Evolutionary conservation across 2,113 vertebrate genomes (phyloP).

Genomic region (Sapajus apella): DNA sequence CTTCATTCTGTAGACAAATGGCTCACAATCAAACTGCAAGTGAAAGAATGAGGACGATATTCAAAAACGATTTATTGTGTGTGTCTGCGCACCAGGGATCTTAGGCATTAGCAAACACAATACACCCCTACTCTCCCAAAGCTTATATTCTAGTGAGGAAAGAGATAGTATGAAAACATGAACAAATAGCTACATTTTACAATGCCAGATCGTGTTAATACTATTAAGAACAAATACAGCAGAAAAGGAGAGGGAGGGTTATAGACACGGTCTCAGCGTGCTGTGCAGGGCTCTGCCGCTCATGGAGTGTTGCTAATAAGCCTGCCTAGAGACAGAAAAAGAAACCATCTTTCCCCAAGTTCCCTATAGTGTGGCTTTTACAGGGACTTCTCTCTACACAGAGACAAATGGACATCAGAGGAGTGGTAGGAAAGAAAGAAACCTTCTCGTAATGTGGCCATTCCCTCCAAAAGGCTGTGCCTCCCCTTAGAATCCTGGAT

Average conservation of each 20-base stretch:
- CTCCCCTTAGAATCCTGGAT: not conserved
- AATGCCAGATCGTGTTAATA: not conserved
- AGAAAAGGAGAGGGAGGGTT: not conserved
- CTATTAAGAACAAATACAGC: not conserved
- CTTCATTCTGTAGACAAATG: not conserved
- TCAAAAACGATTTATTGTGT: not conserved
- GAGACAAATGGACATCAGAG: not conserved
- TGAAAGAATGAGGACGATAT: not conserved
- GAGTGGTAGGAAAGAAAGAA: not conserved
- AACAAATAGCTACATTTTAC: not conserved
- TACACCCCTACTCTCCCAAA: not conserved
- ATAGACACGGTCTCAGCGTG: not conserved
- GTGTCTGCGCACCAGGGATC: not conserved
- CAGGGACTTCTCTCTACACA: not conserved
- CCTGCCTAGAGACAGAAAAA: not conserved
- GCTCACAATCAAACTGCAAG: not conserved
- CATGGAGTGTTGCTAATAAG: rapidly evolving
- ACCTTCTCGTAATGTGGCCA: not conserved
- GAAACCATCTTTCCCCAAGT: not conserved
- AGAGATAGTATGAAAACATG: not conserved
- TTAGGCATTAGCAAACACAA: not conserved
- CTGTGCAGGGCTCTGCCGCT: not conserved
- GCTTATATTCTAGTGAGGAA: not conserved
- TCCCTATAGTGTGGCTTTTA: not conserved
- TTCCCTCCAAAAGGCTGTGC: not conserved